These are phyloP conservation scores for Bilobella aurantiaca DNA, from an alignment of 1,140 invertebrate species.

Conservation along the genomic window DNA sequence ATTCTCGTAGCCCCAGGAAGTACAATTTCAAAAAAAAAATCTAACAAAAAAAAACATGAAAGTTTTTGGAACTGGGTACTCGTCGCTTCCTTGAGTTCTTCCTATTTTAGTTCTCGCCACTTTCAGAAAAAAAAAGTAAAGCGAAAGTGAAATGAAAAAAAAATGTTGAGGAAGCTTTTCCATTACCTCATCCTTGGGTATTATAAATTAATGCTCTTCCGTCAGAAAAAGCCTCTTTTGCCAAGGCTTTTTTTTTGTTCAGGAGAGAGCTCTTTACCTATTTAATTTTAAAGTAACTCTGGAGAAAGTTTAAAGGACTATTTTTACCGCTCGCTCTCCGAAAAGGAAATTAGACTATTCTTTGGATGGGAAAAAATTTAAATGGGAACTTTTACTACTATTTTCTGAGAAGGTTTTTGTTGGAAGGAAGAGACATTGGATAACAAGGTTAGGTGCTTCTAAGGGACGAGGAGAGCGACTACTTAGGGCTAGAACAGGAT, in stretches of 20 bases:
- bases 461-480: conserved; percentile 1
- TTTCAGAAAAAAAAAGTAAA: background rate
- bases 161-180: background rate
- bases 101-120: background rate
- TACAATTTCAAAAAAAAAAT: conserved; percentile 10
- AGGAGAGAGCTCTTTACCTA: background rate
- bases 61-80: too few relatives aligned
- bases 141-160: conserved; percentile 5
- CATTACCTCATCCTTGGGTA: background rate
- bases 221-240: background rate
- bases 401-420: too few relatives aligned
- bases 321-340: background rate
- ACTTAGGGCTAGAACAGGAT: background rate
- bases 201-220: conserved; percentile 3
- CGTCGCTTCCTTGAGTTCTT: background rate
- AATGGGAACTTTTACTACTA: conserved; percentile 4
- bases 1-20: conserved; percentile 22
- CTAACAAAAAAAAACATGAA: background rate
- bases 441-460: conserved; percentile 7
- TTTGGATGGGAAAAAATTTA: background rate
- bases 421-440: background rate
- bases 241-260: background rate
- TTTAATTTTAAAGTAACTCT: background rate
- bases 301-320: background rate
- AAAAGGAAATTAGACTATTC: background rate